These are phyloP conservation scores for Lepisosteus oculatus DNA, from an alignment of 2,113 vertebrate species.

Conservation along the genomic window DNA sequence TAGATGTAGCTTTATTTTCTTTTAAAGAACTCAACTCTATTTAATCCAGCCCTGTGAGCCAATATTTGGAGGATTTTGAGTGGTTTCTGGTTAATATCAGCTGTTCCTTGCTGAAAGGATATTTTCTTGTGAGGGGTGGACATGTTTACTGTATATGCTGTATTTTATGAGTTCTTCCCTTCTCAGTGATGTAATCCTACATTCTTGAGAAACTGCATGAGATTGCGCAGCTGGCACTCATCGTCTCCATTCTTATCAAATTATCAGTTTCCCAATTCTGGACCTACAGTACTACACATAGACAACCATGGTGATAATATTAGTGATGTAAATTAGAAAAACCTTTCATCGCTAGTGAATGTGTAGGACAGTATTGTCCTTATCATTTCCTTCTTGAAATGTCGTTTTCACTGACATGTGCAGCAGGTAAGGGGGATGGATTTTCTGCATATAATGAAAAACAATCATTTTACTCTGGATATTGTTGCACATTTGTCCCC, in stretches of 20 bases:
- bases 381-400: no score
- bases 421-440: no score
- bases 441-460: no score
- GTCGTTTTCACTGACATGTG: no score
- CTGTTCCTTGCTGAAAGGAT: conserved; percentile 72
- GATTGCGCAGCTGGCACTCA: conserved; percentile 67
- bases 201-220: conserved; percentile 79
- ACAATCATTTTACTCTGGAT: no score
- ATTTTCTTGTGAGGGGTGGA: conserved; percentile 80
- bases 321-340: no score
- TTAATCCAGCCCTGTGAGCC: background rate
- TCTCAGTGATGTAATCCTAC: conserved; percentile 77
- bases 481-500: no score
- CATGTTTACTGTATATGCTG: conserved; percentile 82
- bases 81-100: conserved; percentile 67
- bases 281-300: no score
- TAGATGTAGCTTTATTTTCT: background rate
- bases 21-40: background rate
- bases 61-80: conserved; percentile 14
- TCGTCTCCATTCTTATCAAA: conserved; percentile 1
- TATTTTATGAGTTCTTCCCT: conserved; percentile 81
- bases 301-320: no score
- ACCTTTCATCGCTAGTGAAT: no score
- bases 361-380: no score
- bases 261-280: conserved; percentile 17